Evolutionary conservation across 2,113 vertebrate species (phyloP), one percentile per base, ranked within the genome.

Genomic region (Varanus salvator): DNA sequence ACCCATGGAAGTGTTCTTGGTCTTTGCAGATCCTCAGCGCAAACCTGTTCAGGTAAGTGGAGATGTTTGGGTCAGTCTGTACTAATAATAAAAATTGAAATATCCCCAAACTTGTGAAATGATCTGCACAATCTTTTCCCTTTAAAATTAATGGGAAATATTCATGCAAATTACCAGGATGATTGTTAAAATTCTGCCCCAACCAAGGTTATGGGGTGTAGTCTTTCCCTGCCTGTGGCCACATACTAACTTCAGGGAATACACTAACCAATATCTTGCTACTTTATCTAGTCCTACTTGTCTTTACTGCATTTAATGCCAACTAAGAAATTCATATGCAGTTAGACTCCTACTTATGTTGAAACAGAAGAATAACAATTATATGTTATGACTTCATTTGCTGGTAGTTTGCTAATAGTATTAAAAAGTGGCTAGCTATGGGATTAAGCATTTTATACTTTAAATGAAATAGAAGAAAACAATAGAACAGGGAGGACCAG

Each of bases 1-100:
- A 23, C 97, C 97, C 31, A 98, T 99, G 98, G 98, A 99, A 34
- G 96, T 99, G 87, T 98, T 98, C 64, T 91, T 99, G 91, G 98
- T 99, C 15, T 97, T 97, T 87, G 98, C 97, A 54, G 97, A 99
- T 94, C 98, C 98, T n/a, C 97, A 97, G 91, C 98, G 92, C 23
- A 98, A 97, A 96, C 98, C 98, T 93, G 98, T 97, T 68, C 98
- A 99, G 97, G 99, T 99, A 96, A 98, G 96, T 19, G 94, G 19
- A 48, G 82, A 87, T 89, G 54, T 12, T 48, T 80, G 44, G 84
- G n/a, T 71, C 19, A 31, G 3, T 77, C 23, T 78, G 54, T 69
- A 71, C 19, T 44, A 87, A 15, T 48, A 52, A 38, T 4, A 78
- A 3, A 29, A 69, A 2, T 74, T 80, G 15, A 80, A 52, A 31